phyloP scores from a whole-genome alignment of 53 echinoderm and acorn worm species.

The Luidia sarsii region DNA sequence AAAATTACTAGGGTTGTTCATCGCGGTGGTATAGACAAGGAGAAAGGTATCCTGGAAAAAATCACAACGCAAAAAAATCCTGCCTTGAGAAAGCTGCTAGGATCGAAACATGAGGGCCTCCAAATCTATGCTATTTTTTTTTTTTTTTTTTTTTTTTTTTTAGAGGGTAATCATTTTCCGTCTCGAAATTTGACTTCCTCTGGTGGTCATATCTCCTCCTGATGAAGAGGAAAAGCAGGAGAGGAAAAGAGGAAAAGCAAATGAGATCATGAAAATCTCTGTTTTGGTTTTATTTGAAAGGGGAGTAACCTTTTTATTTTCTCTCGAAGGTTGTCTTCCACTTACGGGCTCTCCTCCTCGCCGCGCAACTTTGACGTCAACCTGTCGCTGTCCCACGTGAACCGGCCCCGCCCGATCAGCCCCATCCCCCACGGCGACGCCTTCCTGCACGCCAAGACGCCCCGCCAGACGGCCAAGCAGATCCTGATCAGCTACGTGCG shows the following conservation, averaged over 20 bases:
- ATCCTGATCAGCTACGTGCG: slow-evolving; percentile 97
- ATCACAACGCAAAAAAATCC: too few species aligned
- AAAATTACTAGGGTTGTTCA: too few species aligned
- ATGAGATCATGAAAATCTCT: neutral
- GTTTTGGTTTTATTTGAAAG: too few species aligned
- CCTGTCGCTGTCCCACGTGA: slow-evolving; percentile 65
- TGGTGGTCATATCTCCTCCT: neutral
- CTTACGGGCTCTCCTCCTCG: slow-evolving; percentile 53
- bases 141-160: too few species aligned
- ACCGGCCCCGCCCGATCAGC: slow-evolving; percentile 34
- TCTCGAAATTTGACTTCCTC: too few species aligned
- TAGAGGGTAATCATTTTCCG: too few species aligned
- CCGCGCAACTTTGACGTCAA: slow-evolving; percentile 26
- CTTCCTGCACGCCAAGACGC: slow-evolving; percentile 45
- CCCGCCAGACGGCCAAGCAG: slow-evolving; percentile 71
- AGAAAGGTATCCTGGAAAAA: too few species aligned
- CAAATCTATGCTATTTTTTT: too few species aligned
- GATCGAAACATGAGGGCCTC: too few species aligned
- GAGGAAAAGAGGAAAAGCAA: neutral
- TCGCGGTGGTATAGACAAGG: too few species aligned
- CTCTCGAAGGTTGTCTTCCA: neutral
- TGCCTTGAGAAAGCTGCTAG: too few species aligned
- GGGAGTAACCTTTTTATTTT: too few species aligned
- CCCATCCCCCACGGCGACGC: slow-evolving; percentile 74
- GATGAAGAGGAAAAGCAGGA: neutral